These are phyloP conservation scores for Ascidia mentula DNA, from an alignment of 23 tunicate species.

Conservation along the genomic window DNA sequence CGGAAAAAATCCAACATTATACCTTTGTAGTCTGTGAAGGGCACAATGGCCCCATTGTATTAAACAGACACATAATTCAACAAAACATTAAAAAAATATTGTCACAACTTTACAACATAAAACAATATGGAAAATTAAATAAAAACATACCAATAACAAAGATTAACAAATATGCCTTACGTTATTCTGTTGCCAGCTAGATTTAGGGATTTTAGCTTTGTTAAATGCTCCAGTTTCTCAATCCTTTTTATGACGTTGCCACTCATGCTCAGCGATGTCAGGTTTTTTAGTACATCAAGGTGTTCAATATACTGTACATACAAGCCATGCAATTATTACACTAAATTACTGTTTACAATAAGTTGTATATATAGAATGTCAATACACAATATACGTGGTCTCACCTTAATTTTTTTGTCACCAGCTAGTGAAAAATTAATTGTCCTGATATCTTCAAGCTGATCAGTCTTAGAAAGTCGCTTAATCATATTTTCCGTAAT, in stretches of 20 bases:
- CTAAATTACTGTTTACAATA: background rate
- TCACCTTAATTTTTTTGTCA: constrained; percentile 84
- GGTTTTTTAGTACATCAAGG: constrained; percentile 67
- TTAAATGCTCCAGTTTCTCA: constrained; percentile 76
- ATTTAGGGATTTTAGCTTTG: constrained; percentile 49
- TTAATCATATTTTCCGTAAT: constrained; percentile 74
- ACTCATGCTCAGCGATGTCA: constrained; percentile 51
- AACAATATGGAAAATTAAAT: background rate
- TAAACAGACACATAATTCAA: background rate
- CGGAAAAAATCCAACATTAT: no score
- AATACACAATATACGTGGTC: background rate
- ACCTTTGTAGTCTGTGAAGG: background rate
- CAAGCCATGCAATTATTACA: background rate
- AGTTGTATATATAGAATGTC: background rate
- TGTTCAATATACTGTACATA: constrained; percentile 87
- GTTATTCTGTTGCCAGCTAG: constrained; percentile 66
- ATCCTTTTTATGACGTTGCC: constrained; percentile 72
- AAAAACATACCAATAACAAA: background rate
- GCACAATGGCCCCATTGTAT: background rate
- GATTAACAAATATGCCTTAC: constrained; percentile 25
- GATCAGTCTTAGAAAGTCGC: constrained; percentile 70
- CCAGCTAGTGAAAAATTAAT: constrained; percentile 69
- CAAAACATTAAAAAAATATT: background rate
- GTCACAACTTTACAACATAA: background rate
- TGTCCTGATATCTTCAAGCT: constrained; percentile 63